phyloP scores from a whole-genome alignment of 92 coral and sea anemone genomes.

The Palythoa caribaeorum region DNA sequence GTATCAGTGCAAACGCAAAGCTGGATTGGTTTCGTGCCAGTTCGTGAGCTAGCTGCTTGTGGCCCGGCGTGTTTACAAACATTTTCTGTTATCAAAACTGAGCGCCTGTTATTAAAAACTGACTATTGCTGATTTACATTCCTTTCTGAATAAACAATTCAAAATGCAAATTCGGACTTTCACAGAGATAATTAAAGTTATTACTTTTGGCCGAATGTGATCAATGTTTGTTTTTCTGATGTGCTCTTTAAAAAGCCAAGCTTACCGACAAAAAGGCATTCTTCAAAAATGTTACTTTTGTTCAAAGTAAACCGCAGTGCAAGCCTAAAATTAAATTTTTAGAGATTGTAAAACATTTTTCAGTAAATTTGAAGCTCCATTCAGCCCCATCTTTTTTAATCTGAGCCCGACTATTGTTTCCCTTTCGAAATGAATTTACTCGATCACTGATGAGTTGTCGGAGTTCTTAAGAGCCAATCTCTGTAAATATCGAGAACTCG shows the following conservation, averaged over 20 bases:
- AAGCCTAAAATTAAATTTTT: background rate
- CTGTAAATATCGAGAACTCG: no score
- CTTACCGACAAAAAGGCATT: background rate
- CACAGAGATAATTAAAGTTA: background rate
- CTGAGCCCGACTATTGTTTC: no score
- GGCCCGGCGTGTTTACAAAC: background rate
- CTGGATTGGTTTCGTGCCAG: background rate
- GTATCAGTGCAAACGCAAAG: background rate
- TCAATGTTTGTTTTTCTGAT: background rate
- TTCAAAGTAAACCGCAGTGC: background rate
- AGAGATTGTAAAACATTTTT: background rate
- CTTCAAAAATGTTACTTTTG: background rate
- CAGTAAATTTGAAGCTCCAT: background rate
- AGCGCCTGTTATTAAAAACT: background rate
- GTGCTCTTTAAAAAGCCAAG: background rate
- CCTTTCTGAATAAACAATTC: background rate
- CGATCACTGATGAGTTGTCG: no score
- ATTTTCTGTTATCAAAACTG: background rate
- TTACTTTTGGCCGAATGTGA: background rate
- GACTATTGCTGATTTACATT: background rate
- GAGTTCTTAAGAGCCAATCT: no score
- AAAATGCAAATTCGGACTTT: background rate
- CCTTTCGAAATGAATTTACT: no score
- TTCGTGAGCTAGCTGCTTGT: slow-evolving; percentile 1
- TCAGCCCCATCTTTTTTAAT: no score